phyloP scores from a whole-genome alignment of 2,888 invertebrate species.

The Caenorhabditis parvicauda region DNA sequence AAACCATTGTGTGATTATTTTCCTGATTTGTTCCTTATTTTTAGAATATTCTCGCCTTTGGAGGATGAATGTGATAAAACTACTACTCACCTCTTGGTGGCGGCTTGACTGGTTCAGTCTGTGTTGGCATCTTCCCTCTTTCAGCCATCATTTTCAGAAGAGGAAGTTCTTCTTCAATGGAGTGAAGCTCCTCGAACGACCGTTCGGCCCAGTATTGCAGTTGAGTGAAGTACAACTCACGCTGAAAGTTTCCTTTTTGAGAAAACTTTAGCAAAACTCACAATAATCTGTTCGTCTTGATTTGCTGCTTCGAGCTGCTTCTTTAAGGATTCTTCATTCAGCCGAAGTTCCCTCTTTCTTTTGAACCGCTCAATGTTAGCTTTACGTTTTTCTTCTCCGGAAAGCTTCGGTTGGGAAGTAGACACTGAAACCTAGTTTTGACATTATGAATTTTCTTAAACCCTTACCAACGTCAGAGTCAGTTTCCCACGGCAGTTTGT shows the following conservation, averaged over 20 bases:
- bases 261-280: neutral
- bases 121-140: slow-evolving; percentile 1
- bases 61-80: too few relatives aligned
- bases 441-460: neutral
- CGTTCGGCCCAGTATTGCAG: slow-evolving; percentile 44
- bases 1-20: too few relatives aligned
- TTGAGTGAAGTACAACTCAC: slow-evolving; percentile 42
- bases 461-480: slow-evolving; percentile 18
- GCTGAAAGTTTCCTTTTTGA: slow-evolving; percentile 15
- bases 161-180: slow-evolving; percentile 46
- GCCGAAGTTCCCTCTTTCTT: slow-evolving; percentile 23
- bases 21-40: too few relatives aligned
- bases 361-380: slow-evolving; percentile 19
- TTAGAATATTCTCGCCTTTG: too few relatives aligned
- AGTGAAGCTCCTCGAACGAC: slow-evolving; percentile 40
- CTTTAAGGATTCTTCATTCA: slow-evolving; percentile 4
- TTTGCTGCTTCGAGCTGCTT: slow-evolving; percentile 16
- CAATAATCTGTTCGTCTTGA: slow-evolving; percentile 24
- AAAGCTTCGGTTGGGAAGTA: neutral
- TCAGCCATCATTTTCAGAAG: slow-evolving; percentile 33
- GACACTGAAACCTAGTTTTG: neutral
- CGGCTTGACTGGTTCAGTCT: slow-evolving; percentile 1
- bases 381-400: slow-evolving; percentile 17
- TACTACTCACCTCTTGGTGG: neutral
- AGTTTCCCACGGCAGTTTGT: slow-evolving; percentile 39